Percentiles rank a stretch among this genome's conserved stretches.
Evolutionary conservation across 2,113 vertebrate genomes (phyloP).

Genomic region (Bostrychus sinensis): DNA sequence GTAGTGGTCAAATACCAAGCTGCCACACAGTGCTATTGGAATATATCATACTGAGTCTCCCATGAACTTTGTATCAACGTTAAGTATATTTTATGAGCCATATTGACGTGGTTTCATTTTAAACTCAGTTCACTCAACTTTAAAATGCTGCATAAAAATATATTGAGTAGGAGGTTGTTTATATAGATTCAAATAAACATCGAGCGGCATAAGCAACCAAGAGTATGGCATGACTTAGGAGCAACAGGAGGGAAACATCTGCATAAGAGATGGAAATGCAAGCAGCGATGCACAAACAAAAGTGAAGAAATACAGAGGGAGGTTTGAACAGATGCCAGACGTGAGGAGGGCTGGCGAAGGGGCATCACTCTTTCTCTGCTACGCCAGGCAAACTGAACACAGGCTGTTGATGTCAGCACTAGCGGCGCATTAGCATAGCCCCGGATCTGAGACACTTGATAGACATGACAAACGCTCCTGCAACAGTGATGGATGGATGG

Average conservation of each 20-base stretch:
- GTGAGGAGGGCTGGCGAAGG: constrained; percentile 35
- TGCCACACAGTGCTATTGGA: constrained; percentile 20
- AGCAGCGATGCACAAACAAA: constrained; percentile 21
- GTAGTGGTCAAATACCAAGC: constrained; percentile 60
- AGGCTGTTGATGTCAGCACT: constrained; percentile 65
- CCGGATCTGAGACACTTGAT: constrained; percentile 51
- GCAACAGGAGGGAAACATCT: constrained; percentile 41
- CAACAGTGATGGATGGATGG: constrained; percentile 28
- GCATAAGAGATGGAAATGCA: constrained; percentile 26
- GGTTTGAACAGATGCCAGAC: constrained; percentile 56
- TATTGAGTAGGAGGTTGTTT: neutral
- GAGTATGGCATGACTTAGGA: constrained; percentile 16
- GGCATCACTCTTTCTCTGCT: constrained; percentile 58
- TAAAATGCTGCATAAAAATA: neutral
- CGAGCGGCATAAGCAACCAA: neutral
- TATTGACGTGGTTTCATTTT: constrained; percentile 10
- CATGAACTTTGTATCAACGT: neutral
- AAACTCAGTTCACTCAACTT: constrained; percentile 7
- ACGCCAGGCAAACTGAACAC: constrained; percentile 55
- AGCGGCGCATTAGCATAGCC: constrained; percentile 53
- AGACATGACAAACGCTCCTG: constrained; percentile 39
- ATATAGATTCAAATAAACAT: neutral
- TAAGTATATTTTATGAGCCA: neutral
- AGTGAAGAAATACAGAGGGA: constrained; percentile 29
- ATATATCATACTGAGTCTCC: constrained; percentile 10